Percentiles rank a stretch among this genome's conserved stretches.
phyloP scores from a whole-genome alignment of 1,140 invertebrate genomes.

The Colletes latitarsis region DNA sequence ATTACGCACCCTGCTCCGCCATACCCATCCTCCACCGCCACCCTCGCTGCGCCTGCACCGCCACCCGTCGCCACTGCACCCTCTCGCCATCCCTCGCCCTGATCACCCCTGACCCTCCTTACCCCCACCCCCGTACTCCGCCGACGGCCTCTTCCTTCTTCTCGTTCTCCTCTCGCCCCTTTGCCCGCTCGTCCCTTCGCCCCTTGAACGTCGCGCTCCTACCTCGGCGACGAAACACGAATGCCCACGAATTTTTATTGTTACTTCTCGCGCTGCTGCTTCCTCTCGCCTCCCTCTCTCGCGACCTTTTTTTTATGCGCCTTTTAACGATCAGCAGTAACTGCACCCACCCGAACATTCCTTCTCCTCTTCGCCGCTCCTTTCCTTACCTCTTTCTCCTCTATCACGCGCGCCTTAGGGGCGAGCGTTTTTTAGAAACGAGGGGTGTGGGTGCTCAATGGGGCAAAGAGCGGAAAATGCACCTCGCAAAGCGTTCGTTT shows the following conservation, averaged over 20 bases:
- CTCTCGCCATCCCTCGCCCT: slow-evolving; percentile 24
- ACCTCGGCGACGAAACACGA: slow-evolving; percentile 77
- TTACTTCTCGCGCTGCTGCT: slow-evolving; percentile 74
- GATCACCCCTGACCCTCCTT: slow-evolving; percentile 36
- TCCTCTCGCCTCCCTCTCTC: slow-evolving; percentile 52
- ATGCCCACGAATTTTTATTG: slow-evolving; percentile 80
- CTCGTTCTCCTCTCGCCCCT: slow-evolving; percentile 33
- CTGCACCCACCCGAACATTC: slow-evolving; percentile 58
- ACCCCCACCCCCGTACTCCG: slow-evolving; percentile 15
- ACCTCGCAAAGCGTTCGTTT: slow-evolving; percentile 17
- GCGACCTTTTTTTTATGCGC: slow-evolving; percentile 71
- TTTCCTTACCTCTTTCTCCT: neutral
- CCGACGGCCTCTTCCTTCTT: slow-evolving; percentile 6
- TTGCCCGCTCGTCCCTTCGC: slow-evolving; percentile 24
- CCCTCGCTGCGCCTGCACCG: slow-evolving; percentile 36
- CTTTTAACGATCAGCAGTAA: slow-evolving; percentile 75
- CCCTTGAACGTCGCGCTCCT: slow-evolving; percentile 54
- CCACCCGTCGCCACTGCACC: slow-evolving; percentile 35
- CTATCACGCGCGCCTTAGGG: slow-evolving; percentile 25
- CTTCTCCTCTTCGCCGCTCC: slow-evolving; percentile 31
- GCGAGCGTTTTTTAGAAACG: slow-evolving; percentile 47
- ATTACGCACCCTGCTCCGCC: slow-evolving; percentile 75
- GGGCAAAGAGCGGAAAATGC: slow-evolving; percentile 26
- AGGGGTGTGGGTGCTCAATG: slow-evolving; percentile 28
- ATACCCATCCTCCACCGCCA: slow-evolving; percentile 46